A percentile compares a stretch with the other conserved stretches of the same genome.
Evolutionary conservation across 2,888 invertebrate species (phyloP).

Genomic region (Eudemis profundana): DNA sequence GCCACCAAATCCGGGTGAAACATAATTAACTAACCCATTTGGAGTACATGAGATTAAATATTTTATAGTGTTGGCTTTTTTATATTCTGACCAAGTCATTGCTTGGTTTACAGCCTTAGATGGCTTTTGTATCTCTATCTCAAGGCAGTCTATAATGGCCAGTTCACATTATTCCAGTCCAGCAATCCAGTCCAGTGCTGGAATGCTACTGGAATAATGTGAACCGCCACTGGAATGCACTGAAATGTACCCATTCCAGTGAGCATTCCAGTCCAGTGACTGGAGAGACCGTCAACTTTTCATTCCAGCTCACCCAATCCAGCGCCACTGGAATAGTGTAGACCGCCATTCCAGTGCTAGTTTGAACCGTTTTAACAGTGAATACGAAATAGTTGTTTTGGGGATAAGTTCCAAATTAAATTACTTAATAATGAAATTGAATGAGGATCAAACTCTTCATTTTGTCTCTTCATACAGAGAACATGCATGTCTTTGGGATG

Average conservation of each 20-base stretch:
- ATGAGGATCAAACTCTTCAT: slow-evolving; percentile 12
- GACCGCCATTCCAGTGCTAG: slow-evolving; percentile 45
- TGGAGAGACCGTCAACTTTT: slow-evolving; percentile 42
- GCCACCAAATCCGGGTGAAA: slow-evolving; percentile 52
- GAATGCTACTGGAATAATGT: slow-evolving; percentile 20
- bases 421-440: slow-evolving; percentile 1
- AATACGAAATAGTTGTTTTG: slow-evolving; percentile 44
- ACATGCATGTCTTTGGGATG: slow-evolving; percentile 22
- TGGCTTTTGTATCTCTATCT: slow-evolving; percentile 63
- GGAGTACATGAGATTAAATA: slow-evolving; percentile 54
- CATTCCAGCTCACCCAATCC: slow-evolving; percentile 42
- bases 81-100: slow-evolving; percentile 61
- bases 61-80: slow-evolving; percentile 54
- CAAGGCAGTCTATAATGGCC: too few relatives aligned
- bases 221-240: slow-evolving; percentile 15
- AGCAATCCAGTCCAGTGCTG: slow-evolving; percentile 32
- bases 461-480: slow-evolving; percentile 21
- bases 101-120: slow-evolving; percentile 55
- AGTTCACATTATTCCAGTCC: slow-evolving; percentile 25
- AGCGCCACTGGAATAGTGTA: slow-evolving; percentile 44
- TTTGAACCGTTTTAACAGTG: slow-evolving; percentile 35
- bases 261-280: slow-evolving; percentile 42
- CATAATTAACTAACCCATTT: slow-evolving; percentile 52
- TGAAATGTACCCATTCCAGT: slow-evolving; percentile 12
- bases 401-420: slow-evolving; percentile 13